These are phyloP conservation scores for Taeniopygia guttata DNA, from an alignment of 2,797 vertebrate genomes.

Conservation along the genomic window DNA sequence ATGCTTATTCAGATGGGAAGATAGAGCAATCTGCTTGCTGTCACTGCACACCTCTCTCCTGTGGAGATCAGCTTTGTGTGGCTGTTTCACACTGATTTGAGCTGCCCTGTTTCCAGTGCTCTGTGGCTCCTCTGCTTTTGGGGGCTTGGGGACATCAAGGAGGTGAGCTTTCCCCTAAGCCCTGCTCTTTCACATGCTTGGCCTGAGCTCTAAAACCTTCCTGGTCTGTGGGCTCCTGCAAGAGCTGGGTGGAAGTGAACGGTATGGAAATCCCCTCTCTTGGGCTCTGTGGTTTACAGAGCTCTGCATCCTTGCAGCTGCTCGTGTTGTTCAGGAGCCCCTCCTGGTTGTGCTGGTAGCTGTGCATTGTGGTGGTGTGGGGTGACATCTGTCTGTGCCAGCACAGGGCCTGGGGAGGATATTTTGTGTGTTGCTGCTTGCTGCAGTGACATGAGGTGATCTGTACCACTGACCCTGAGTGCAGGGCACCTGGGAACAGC, in stretches of 20 bases:
- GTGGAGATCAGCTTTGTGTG: not conserved
- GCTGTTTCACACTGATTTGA: fast-evolving
- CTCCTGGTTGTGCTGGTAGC: not conserved
- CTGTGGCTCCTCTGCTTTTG: fast-evolving
- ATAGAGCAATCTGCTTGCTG: not conserved
- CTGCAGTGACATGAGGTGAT: not conserved
- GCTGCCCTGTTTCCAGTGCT: not conserved
- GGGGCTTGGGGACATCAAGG: fast-evolving
- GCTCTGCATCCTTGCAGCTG: not conserved
- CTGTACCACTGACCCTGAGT: not conserved
- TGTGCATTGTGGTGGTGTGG: not conserved
- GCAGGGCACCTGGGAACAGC: not conserved
- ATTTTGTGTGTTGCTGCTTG: not conserved
- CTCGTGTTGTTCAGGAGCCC: fast-evolving
- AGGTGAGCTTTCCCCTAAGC: not conserved
- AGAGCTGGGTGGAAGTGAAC: not conserved
- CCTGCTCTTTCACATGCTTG: not conserved
- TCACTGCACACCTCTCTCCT: not conserved
- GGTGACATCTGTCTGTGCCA: not conserved
- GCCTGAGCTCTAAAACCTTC: not conserved
- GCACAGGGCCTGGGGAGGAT: not conserved
- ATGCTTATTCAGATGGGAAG: not conserved
- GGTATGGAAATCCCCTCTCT: not conserved
- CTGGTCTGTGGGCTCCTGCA: not conserved
- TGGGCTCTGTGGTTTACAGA: not conserved